These are phyloP conservation scores for Cantharis rustica DNA, from an alignment of 2,888 invertebrate genomes.

Conservation along the genomic window DNA sequence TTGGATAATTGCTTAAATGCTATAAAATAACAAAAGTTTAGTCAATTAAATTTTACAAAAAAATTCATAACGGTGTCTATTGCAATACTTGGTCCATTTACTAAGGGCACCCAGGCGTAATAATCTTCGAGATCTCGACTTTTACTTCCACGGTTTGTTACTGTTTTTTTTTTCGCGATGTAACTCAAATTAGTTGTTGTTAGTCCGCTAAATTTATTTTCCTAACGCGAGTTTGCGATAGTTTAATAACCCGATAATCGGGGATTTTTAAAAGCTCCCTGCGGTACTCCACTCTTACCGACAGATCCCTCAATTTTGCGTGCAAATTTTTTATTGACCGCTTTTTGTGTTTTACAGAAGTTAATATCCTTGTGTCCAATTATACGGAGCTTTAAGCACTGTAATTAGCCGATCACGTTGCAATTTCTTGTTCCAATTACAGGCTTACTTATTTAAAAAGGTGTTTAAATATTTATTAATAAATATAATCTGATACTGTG, in stretches of 20 bases:
- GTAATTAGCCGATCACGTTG: neutral
- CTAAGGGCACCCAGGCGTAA: neutral
- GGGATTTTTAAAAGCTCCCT: neutral
- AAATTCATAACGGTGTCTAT: neutral
- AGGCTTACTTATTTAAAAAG: neutral
- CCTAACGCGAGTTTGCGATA: neutral
- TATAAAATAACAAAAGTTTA: neutral
- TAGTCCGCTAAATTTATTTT: neutral
- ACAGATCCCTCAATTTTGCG: neutral
- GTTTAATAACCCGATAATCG: neutral
- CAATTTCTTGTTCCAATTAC: neutral
- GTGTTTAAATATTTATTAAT: neutral
- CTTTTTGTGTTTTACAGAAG: neutral
- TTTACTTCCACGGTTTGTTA: neutral
- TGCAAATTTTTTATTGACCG: neutral
- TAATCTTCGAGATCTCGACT: neutral
- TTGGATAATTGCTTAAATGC: neutral
- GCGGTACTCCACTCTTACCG: neutral
- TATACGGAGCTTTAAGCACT: neutral
- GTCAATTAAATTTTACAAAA: neutral
- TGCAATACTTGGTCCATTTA: neutral
- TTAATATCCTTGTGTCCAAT: neutral
- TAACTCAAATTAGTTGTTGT: neutral
- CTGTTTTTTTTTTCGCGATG: neutral
- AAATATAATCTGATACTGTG: conserved; percentile 3